Conservation (phyloP, 2,797 vertebrate genomes). For the Heteromormyrus szaboi region DNA sequence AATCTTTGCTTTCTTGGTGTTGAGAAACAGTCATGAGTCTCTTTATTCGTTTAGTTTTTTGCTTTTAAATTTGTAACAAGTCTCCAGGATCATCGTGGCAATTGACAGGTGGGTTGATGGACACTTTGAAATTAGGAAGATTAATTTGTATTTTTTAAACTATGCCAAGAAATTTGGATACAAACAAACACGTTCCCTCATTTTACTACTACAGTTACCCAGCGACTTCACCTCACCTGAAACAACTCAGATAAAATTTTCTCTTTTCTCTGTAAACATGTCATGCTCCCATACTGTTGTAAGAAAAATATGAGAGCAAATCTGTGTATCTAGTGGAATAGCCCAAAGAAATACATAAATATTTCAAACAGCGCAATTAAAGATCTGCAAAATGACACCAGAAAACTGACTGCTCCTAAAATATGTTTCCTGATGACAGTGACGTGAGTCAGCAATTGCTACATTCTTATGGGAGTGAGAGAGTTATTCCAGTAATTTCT, state of each 20-base stretch:
- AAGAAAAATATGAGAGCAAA: neutral
- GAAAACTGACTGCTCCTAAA: neutral
- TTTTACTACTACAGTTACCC: neutral
- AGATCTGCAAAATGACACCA: neutral
- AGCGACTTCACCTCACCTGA: neutral
- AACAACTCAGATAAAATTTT: neutral
- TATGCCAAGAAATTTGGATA: neutral
- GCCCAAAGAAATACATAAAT: neutral
- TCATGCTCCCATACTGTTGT: neutral
- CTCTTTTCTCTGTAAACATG: neutral
- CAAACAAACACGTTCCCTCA: neutral
- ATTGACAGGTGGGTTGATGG: neutral
- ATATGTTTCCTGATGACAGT: neutral
- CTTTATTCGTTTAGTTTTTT: neutral
- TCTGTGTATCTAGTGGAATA: neutral
- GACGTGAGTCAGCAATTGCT: neutral
- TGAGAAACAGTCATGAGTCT: neutral
- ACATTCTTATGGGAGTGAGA: neutral
- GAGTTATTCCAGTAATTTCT: neutral
- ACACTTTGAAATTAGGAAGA: neutral
- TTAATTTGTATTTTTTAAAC: neutral
- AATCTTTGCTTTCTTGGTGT: neutral
- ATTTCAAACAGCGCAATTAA: neutral
- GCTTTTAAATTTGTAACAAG: neutral
- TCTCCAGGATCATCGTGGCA: neutral